Conservation (phyloP, 1,140 invertebrate genomes). For the Habropoda laboriosa region DNA sequence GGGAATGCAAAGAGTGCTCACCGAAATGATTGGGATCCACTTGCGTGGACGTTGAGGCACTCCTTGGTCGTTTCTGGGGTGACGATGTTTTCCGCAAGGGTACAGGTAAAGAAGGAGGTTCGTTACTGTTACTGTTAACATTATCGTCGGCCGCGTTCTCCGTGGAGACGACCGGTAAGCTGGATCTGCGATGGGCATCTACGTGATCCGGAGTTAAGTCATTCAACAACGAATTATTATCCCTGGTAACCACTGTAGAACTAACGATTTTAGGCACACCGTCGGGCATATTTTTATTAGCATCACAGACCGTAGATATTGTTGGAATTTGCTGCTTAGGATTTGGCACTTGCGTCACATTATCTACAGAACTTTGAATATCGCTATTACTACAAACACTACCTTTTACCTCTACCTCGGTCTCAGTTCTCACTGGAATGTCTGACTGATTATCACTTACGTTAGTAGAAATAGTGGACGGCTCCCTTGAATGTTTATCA, state of each 20-base stretch:
- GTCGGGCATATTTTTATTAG: constrained; percentile 80
- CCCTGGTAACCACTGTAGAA: constrained; percentile 75
- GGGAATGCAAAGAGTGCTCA: constrained; percentile 75
- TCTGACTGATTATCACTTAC: constrained; percentile 81
- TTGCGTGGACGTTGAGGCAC: constrained; percentile 90
- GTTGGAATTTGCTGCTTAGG: constrained; percentile 86
- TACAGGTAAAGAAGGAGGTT: constrained; percentile 76
- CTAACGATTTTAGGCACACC: constrained; percentile 81
- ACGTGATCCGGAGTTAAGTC: constrained; percentile 74
- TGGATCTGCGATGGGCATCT: constrained; percentile 83
- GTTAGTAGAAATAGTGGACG: constrained; percentile 84
- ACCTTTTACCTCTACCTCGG: constrained; percentile 77
- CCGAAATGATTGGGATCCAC: constrained; percentile 91
- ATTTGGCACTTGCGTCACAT: constrained; percentile 83
- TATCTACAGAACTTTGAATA: constrained; percentile 80
- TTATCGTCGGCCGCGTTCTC: constrained; percentile 79
- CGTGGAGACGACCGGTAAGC: constrained; percentile 84
- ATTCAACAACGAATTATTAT: constrained; percentile 73
- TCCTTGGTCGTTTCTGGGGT: constrained; percentile 86
- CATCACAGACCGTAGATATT: constrained; percentile 89
- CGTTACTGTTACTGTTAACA: constrained; percentile 61
- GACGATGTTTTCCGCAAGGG: constrained; percentile 76
- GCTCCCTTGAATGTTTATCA: constrained; percentile 80
- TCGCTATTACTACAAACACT: constrained; percentile 80
- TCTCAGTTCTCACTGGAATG: constrained; percentile 71